A percentile compares a stretch with the other conserved stretches of the same genome.
phyloP scores from a whole-genome alignment of 2,113 vertebrate genomes.

The Brachypteracias leptosomus region DNA sequence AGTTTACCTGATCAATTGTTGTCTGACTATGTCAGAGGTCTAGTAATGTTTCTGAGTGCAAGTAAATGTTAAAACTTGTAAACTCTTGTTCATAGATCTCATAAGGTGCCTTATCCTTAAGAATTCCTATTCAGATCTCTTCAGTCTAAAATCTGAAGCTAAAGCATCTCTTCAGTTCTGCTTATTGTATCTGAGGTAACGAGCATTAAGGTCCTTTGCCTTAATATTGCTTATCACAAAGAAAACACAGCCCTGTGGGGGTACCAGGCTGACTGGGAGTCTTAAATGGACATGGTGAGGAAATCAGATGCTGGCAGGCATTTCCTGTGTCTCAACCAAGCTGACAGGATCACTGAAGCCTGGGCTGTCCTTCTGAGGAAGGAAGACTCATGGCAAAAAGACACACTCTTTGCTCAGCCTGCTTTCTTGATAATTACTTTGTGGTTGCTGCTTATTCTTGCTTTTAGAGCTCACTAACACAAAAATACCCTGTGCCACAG shows the following conservation, averaged over 20 bases:
- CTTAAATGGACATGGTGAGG: neutral
- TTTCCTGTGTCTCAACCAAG: slow-evolving; percentile 6
- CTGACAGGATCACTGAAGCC: neutral
- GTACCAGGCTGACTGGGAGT: neutral
- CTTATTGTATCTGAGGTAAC: neutral
- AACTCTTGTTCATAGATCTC: neutral
- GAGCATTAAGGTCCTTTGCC: neutral
- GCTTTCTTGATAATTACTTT: slow-evolving; percentile 32
- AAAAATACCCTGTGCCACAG: slow-evolving; percentile 18
- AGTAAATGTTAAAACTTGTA: neutral
- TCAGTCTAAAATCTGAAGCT: neutral
- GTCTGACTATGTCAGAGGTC: neutral
- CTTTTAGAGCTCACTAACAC: neutral
- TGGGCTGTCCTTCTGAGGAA: neutral
- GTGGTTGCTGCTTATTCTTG: slow-evolving; percentile 19
- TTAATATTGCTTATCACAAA: neutral
- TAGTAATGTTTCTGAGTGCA: neutral
- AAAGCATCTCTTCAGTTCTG: neutral
- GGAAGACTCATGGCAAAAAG: slow-evolving; percentile 32
- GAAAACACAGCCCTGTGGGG: neutral
- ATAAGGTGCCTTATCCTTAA: neutral
- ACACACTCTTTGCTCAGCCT: neutral
- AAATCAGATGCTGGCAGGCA: neutral
- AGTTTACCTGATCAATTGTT: neutral
- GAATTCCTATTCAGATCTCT: neutral